Base-by-base conservation (phyloP, 2,888 invertebrate species). In the Idaea straminata region DNA sequence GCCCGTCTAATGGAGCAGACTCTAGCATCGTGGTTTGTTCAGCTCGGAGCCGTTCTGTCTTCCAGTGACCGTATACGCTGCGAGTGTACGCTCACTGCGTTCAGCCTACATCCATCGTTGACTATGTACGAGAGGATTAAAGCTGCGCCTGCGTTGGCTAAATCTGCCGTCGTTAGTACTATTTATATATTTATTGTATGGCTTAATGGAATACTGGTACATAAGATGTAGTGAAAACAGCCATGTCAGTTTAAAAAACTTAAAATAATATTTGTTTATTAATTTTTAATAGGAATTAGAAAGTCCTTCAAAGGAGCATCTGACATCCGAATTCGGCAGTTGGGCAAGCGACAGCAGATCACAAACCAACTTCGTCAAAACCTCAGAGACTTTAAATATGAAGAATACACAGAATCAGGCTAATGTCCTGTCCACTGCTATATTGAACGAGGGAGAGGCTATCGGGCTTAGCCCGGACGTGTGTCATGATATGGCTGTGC, bases 71-170 rank as follows among this genome's bases (percentile, higher is more conserved):
- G 95, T 16, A 93, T 96, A 38, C 94, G 94, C 62, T 92, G 95
- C 73, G 96, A 96, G 87, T 96, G 96, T 78, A 87, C 95, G 0
- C 91, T 96, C 59, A 96, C 96, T 0, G 95, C 96, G 0, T 97
- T 96, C 88, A 96, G 96, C 61, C 88, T 96, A 63, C 94, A 96
- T 77, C 96, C 96, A 4, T 94, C 96, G 6, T 87, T 91, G 57
- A 85, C 86, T 13, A 94, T 95, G 84, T 94, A 94, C 78, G 93
- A 94, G 35, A 85, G 89, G 72, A 94, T 96, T 62, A 89, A 93
- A 73, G 72, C 70, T 1, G 86, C 87, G 66, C 89, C 87, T 5
- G 63, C 62, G 2, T 69, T 86, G 65, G 77, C 82, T 0, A 74
- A 75, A 0, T 63, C 74, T 0, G 65, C 68, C 5, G n/a, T 64